These are phyloP conservation scores for Sebastes wilsoni DNA, from an alignment of 2,797 vertebrate genomes.

Conservation along the genomic window DNA sequence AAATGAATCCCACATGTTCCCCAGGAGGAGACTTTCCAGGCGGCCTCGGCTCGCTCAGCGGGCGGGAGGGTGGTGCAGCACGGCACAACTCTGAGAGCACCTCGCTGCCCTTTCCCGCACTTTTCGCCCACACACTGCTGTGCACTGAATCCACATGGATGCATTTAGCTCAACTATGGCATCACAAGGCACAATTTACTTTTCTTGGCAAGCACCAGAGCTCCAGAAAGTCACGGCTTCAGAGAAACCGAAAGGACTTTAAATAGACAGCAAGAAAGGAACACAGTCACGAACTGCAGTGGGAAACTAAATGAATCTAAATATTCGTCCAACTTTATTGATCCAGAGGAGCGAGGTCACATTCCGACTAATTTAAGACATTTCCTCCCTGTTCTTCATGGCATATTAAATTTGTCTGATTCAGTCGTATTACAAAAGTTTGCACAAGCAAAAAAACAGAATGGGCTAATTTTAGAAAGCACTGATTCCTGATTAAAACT, in stretches of 20 bases:
- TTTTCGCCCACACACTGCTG: constrained; percentile 72
- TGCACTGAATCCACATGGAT: constrained; percentile 69
- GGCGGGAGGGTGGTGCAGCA: constrained; percentile 33
- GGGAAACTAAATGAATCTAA: constrained; percentile 15
- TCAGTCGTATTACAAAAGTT: constrained; percentile 10
- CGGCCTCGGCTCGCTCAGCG: constrained; percentile 17
- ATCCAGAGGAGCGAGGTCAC: constrained; percentile 25
- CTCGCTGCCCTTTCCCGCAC: constrained; percentile 71
- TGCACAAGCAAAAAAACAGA: not conserved
- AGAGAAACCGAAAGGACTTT: constrained; percentile 44
- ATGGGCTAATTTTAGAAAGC: constrained; percentile 32
- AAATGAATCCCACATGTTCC: constrained; percentile 84
- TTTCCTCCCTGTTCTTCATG: not conserved
- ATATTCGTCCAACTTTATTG: constrained; percentile 5
- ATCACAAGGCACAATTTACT: constrained; percentile 66
- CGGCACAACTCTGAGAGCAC: constrained; percentile 49
- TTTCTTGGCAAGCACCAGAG: constrained; percentile 46
- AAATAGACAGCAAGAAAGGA: constrained; percentile 48
- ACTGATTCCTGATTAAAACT: constrained; percentile 23
- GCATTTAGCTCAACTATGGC: constrained; percentile 64
- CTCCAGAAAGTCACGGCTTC: constrained; percentile 45
- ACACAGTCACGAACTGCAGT: constrained; percentile 17
- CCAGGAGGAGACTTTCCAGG: constrained; percentile 66
- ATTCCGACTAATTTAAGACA: not conserved
- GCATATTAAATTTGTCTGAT: constrained; percentile 5